Evolutionary conservation across 2,797 vertebrate species (phyloP).

Genomic region (Rhinella marina): DNA sequence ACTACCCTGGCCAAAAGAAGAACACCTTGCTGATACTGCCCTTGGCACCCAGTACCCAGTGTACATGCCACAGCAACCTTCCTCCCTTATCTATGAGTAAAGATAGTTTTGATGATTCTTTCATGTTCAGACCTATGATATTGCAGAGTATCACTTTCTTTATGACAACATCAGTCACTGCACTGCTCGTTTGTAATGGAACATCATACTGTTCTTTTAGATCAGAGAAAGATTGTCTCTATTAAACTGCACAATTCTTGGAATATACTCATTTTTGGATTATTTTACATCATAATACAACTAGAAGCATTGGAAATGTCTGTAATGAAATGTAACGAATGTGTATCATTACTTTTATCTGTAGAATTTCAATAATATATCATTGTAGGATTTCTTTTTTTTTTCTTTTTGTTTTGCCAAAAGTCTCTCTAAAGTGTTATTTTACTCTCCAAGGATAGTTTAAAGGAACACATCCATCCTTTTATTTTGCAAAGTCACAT

Average conservation of each 20-base stretch:
- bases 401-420: background rate
- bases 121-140: background rate
- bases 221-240: background rate
- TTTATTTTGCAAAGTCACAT: too few relatives aligned
- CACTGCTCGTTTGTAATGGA: slow-evolving; percentile 8
- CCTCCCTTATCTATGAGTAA: too few relatives aligned
- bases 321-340: background rate
- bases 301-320: background rate
- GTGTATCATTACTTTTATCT: background rate
- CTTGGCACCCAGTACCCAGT: background rate
- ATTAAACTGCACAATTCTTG: background rate
- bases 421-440: background rate
- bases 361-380: background rate
- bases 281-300: background rate
- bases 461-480: too few relatives aligned
- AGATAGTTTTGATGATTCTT: too few relatives aligned
- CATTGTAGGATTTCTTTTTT: background rate
- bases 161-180: background rate
- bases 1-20: too few relatives aligned
- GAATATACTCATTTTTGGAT: background rate
- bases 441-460: background rate
- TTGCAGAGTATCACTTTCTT: background rate
- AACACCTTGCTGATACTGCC: background rate
- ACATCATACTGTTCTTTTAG: slow-evolving; percentile 7
- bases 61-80: background rate